Percentiles rank a stretch among this genome's conserved stretches.
Evolutionary conservation across 2,888 invertebrate species (phyloP).

Genomic region (Perizoma affinitatum): DNA sequence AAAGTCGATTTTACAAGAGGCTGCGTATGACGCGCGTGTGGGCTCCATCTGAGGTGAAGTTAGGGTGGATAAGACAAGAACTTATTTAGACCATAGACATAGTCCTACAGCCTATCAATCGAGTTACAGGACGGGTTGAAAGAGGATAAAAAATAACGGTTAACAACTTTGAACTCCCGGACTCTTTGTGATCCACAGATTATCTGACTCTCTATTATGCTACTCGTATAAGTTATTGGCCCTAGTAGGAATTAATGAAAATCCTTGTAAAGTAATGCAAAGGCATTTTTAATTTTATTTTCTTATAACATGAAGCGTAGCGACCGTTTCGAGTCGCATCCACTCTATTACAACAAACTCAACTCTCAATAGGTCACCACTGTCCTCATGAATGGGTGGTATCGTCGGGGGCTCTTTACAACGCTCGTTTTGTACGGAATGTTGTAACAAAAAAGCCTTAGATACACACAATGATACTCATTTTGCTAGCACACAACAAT

Average conservation of each 20-base stretch:
- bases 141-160: too few species aligned
- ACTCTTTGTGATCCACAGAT: too few species aligned
- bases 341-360: slow-evolving; percentile 56
- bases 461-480: slow-evolving; percentile 75
- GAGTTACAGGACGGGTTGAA: too few species aligned
- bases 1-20: slow-evolving; percentile 82
- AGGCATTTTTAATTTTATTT: too few species aligned
- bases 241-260: too few species aligned
- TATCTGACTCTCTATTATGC: too few species aligned
- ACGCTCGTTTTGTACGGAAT: slow-evolving; percentile 83
- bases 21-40: slow-evolving; percentile 78
- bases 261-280: too few species aligned
- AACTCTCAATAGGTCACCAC: slow-evolving; percentile 82
- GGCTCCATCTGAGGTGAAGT: slow-evolving; percentile 50
- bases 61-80: slow-evolving; percentile 51
- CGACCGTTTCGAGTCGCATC: slow-evolving; percentile 44
- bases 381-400: slow-evolving; percentile 83
- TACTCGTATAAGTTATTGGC: too few species aligned
- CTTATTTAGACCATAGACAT: too few species aligned
- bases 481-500: slow-evolving; percentile 44
- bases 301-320: too few species aligned
- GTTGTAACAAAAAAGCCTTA: slow-evolving; percentile 81
- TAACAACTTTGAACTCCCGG: too few species aligned
- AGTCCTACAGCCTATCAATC: too few species aligned
- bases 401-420: slow-evolving; percentile 82